Percentiles rank a stretch among this genome's conserved stretches.
phyloP scores from a whole-genome alignment of 2,888 invertebrate genomes.

The Cephus pygmeus region DNA sequence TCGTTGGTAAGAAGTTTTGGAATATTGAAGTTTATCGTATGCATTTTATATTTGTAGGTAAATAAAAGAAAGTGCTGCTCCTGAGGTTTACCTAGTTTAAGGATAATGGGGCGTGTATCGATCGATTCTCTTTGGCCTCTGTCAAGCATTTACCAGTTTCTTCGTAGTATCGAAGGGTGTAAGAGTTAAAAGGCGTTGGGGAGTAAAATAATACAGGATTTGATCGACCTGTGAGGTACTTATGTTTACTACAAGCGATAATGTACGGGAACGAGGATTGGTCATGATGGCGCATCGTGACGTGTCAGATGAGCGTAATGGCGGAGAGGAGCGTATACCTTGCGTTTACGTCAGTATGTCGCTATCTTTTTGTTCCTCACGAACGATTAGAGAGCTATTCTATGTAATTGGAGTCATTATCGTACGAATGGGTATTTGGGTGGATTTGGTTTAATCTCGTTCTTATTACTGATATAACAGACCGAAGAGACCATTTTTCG shows the following conservation, averaged over 20 bases:
- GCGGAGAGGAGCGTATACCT: constrained; percentile 9
- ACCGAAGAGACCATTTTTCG: neutral
- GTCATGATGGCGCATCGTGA: neutral
- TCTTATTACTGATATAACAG: neutral
- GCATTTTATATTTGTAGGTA: neutral
- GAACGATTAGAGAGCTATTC: neutral
- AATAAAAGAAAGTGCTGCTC: neutral
- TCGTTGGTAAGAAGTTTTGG: neutral
- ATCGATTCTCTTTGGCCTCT: neutral
- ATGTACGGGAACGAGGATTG: neutral
- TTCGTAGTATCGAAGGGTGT: neutral
- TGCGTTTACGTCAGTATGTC: constrained; percentile 42
- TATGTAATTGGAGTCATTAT: neutral
- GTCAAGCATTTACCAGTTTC: neutral
- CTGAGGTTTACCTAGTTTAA: neutral
- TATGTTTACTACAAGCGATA: neutral
- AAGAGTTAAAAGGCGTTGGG: neutral
- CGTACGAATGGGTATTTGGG: no score
- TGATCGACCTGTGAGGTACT: neutral
- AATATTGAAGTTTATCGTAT: neutral
- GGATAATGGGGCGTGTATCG: neutral
- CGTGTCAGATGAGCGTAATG: neutral
- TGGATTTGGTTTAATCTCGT: neutral
- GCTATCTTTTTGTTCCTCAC: constrained; percentile 42
- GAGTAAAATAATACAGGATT: neutral